Percentiles rank a stretch among this genome's conserved stretches.
phyloP scores from a whole-genome alignment of 2,797 vertebrate species.

The Streptopelia turtur region DNA sequence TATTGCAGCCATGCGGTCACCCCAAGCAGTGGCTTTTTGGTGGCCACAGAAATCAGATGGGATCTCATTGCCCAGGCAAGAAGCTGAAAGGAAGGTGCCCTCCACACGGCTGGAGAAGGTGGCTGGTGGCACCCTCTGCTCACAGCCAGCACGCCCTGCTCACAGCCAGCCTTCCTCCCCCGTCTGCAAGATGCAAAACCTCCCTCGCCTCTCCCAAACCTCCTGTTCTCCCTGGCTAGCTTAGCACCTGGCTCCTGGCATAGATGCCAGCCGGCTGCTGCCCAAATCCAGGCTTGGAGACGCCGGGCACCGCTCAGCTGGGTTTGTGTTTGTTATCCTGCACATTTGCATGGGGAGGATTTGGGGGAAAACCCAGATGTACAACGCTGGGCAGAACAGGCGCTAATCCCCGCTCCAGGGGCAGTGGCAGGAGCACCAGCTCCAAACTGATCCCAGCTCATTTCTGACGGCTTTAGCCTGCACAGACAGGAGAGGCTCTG shows the following conservation, averaged over 20 bases:
- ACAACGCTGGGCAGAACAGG: not conserved
- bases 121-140: not conserved
- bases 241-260: constrained; percentile 38
- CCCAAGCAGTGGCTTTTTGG: not conserved
- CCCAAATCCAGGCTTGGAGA: constrained; percentile 54
- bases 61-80: not conserved
- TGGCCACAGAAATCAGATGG: not conserved
- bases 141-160: not conserved
- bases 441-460: not conserved
- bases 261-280: not conserved
- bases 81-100: not conserved
- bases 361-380: constrained; percentile 51
- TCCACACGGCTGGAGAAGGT: not conserved
- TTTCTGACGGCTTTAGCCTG: not conserved
- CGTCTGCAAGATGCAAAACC: not conserved
- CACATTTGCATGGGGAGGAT: constrained; percentile 26
- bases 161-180: not conserved
- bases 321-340: constrained; percentile 26
- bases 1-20: not conserved
- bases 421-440: not conserved
- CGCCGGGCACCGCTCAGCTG: not conserved
- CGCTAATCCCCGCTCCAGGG: constrained; percentile 1
- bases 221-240: not conserved
- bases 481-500: not conserved
- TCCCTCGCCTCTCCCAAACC: not conserved